Percentiles rank a stretch among this genome's conserved stretches.
Evolutionary conservation across 92 coral and sea anemone genomes (phyloP).

Genomic region (Metridium senile): DNA sequence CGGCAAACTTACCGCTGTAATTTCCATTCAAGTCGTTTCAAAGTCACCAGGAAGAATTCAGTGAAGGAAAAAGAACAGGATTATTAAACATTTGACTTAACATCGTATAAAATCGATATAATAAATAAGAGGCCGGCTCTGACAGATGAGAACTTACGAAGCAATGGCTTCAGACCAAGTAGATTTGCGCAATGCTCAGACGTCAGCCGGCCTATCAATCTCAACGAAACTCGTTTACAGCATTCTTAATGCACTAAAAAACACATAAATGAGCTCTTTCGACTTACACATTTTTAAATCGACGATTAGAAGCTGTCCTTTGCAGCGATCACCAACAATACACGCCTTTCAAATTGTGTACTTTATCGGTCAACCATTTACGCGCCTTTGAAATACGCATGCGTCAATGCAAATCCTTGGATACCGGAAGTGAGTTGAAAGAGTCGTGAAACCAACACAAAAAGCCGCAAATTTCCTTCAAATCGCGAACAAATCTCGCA

Average conservation of each 20-base stretch:
- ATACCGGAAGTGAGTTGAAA: constrained; percentile 68
- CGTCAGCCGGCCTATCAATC: constrained; percentile 12
- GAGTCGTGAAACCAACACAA: constrained; percentile 9
- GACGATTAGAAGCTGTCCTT: constrained; percentile 43
- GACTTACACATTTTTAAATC: constrained; percentile 61
- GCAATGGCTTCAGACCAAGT: constrained; percentile 11
- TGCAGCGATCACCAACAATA: constrained; percentile 41
- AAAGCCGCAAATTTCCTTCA: constrained; percentile 35
- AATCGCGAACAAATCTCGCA: constrained; percentile 8
- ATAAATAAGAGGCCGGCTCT: constrained; percentile 13
- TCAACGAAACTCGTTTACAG: not conserved
- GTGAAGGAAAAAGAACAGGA: not conserved
- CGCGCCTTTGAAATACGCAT: constrained; percentile 66
- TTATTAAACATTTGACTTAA: not conserved
- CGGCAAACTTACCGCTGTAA: constrained; percentile 45
- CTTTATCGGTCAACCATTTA: constrained; percentile 48
- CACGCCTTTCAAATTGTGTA: constrained; percentile 59
- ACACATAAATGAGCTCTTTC: constrained; percentile 6
- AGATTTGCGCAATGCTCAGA: constrained; percentile 38
- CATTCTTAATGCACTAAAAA: not conserved
- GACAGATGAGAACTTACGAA: constrained; percentile 23
- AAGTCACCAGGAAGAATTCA: constrained; percentile 12
- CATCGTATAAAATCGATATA: not conserved
- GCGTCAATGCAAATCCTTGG: constrained; percentile 30
- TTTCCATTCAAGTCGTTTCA: constrained; percentile 9